A percentile compares a stretch with the other conserved stretches of the same genome.
Evolutionary conservation across 2,797 vertebrate species (phyloP).

Genomic region (Myiothlypis coronata): DNA sequence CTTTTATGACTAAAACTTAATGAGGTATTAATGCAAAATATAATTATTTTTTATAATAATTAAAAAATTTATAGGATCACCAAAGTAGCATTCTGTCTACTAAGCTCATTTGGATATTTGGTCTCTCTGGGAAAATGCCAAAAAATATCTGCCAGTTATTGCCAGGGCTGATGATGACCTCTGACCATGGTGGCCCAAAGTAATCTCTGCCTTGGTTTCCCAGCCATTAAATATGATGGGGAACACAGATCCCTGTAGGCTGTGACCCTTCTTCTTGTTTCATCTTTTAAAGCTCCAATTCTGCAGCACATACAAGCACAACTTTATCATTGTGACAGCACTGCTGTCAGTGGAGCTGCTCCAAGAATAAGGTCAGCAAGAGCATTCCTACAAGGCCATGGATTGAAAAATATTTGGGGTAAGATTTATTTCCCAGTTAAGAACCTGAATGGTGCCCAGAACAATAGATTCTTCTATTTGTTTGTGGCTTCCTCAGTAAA

Average conservation of each 20-base stretch:
- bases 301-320: not conserved
- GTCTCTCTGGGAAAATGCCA: not conserved
- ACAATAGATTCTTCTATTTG: not conserved
- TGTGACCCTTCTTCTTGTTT: not conserved
- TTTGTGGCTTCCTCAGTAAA: not conserved
- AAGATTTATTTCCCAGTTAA: constrained; percentile 20
- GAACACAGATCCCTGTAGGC: not conserved
- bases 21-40: not conserved
- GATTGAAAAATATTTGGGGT: not conserved
- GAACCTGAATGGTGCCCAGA: not conserved
- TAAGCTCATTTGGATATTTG: not conserved
- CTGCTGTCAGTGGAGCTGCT: not conserved
- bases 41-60: not conserved
- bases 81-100: not conserved
- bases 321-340: not conserved
- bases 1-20: not conserved
- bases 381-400: not conserved
- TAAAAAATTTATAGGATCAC: not conserved
- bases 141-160: not conserved
- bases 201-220: not conserved
- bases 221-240: not conserved
- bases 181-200: not conserved
- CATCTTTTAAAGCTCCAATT: not conserved
- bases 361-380: not conserved
- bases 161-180: not conserved